Evolutionary conservation across 2,797 vertebrate species (phyloP).

Genomic region (Pitangus sulphuratus): DNA sequence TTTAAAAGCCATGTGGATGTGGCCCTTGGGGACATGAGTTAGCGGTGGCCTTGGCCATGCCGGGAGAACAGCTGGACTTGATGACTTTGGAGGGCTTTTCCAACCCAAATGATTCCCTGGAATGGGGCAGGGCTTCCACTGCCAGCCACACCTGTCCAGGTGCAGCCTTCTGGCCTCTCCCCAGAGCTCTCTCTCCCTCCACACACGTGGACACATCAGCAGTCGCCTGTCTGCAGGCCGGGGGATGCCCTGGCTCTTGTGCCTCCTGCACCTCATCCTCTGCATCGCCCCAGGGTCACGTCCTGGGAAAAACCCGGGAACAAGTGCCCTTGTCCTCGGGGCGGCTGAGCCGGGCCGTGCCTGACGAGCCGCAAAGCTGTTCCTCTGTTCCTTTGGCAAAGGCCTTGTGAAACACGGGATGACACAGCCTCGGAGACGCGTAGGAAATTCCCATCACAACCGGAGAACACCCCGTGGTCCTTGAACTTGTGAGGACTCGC

Average conservation of each 20-base stretch:
- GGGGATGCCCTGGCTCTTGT: rapidly evolving
- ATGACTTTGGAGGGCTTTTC: rapidly evolving
- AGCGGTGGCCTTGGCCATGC: background rate
- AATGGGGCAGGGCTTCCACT: background rate
- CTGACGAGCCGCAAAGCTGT: background rate
- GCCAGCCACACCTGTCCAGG: background rate
- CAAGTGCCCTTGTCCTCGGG: rapidly evolving
- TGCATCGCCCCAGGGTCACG: rapidly evolving
- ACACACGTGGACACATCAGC: rapidly evolving
- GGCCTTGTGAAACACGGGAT: background rate
- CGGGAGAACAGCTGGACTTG: background rate
- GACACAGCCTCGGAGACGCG: background rate
- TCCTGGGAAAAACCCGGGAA: background rate
- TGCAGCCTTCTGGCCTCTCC: background rate
- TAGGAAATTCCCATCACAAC: background rate
- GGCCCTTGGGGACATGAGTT: background rate
- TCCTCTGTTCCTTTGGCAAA: background rate
- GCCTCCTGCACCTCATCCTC: background rate
- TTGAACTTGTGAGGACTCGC: background rate
- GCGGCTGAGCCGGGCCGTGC: background rate
- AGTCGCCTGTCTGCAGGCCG: background rate
- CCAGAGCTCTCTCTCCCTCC: rapidly evolving
- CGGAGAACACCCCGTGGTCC: background rate
- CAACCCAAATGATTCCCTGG: background rate
- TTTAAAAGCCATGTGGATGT: background rate